A percentile compares a stretch with the other conserved stretches of the same genome.
Conservation (phyloP, 2,113 vertebrate genomes). For the Ptilonorhynchus violaceus region DNA sequence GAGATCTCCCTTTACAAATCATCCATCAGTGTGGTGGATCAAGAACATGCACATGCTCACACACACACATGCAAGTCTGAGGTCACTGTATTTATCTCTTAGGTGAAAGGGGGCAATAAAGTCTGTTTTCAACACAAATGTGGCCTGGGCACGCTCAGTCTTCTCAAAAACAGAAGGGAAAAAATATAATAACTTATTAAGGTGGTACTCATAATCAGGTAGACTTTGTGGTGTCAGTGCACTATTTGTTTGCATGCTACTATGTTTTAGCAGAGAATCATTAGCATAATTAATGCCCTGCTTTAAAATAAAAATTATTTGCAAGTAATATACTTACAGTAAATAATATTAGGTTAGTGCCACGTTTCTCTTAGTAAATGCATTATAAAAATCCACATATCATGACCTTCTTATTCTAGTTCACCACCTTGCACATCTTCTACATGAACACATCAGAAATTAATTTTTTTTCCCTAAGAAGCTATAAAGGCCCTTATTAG, state of each 20-base stretch:
- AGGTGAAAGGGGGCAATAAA: neutral
- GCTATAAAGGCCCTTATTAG: neutral
- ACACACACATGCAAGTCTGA: neutral
- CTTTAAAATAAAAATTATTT: neutral
- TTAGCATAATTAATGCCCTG: neutral
- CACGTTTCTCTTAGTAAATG: neutral
- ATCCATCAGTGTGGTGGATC: neutral
- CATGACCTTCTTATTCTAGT: neutral
- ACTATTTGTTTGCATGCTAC: neutral
- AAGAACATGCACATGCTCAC: neutral
- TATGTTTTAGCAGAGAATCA: neutral
- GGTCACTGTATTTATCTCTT: neutral
- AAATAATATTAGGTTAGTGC: neutral
- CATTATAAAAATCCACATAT: neutral
- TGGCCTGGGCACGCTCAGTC: accelerated
- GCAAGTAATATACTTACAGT: neutral
- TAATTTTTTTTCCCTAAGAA: neutral
- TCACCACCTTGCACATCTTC: neutral
- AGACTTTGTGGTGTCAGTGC: neutral
- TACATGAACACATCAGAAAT: neutral
- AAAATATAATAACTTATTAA: neutral
- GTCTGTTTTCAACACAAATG: neutral
- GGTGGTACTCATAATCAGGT: neutral
- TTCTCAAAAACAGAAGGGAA: neutral
- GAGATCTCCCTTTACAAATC: neutral